Conservation (phyloP, 2,113 vertebrate species). For the Sylvietta virens region DNA sequence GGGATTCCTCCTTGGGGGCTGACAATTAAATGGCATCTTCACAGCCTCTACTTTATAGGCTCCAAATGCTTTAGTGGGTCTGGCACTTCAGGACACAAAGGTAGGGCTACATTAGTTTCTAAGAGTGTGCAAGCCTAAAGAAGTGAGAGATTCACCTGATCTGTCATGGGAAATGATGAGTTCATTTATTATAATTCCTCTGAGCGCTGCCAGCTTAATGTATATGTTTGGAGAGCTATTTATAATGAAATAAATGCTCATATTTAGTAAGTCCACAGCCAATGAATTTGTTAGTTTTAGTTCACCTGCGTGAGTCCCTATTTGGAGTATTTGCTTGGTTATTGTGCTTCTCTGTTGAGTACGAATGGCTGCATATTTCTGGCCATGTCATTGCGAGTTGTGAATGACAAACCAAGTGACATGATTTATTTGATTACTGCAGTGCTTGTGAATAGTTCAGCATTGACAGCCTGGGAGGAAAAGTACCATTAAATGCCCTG, state of each 20-base stretch:
- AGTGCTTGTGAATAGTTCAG: background rate
- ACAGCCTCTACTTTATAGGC: background rate
- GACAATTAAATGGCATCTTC: background rate
- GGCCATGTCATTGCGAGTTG: background rate
- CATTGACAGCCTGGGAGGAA: background rate
- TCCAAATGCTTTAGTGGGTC: background rate
- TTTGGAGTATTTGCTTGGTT: background rate
- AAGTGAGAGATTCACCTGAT: background rate
- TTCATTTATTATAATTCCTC: background rate
- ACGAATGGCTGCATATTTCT: background rate
- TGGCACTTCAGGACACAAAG: background rate
- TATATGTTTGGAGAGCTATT: background rate
- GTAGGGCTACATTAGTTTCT: fast-evolving
- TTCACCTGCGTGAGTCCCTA: background rate
- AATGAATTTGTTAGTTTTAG: background rate
- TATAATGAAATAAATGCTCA: background rate
- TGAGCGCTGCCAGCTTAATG: background rate
- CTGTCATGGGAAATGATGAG: fast-evolving
- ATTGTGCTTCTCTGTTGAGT: fast-evolving
- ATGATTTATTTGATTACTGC: background rate
- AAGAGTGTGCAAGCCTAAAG: background rate
- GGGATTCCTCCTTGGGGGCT: background rate
- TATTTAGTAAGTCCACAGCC: background rate
- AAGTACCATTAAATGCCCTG: background rate
- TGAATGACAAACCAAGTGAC: background rate